Base-by-base conservation (phyloP, 2,888 invertebrate species). In the Trissolcus brochymenae region DNA sequence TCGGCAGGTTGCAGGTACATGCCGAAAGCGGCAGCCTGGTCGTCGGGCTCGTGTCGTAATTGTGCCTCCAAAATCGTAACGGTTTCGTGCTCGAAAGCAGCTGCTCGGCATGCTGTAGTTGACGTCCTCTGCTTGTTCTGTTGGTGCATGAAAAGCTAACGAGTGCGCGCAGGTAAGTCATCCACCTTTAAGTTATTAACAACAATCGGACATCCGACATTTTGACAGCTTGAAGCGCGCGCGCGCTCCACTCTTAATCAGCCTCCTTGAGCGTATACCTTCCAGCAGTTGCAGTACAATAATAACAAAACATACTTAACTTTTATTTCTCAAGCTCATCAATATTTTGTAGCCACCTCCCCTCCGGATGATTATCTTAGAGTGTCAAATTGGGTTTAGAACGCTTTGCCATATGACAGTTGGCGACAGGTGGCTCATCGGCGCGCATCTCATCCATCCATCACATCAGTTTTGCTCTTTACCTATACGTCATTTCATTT, bases 1-100 rank as follows among this genome's bases (percentile, higher is more conserved):
- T 76, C 60, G 68, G 50, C 78, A 78, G 68, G 72, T 68, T 70
- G 53, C 78, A 73, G 67, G 71, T 64, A 76, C 65, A 65, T 68
- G 71, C 61, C 66, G 56, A 66, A 56, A 53, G 53, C 59, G 43
- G 74, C 60, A 56, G 65, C 54, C 62, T 62, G 55, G 55, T 57
- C 64, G 71, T 72, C 59, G 75, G 17, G 61, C 76, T 71, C 76
- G 66, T 66, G 71, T 76, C 76, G 50, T 49, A 68, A 65, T 65
- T 61, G 19, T 21, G 25, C 43, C 46, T 14, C 35, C 1, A 35
- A 35, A 56, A 46, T 21, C 19, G 46, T 25, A 4, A 25, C 40
- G 14, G 35, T 29, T 50, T 7, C n/a, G 40, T 17, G 29, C 0
- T 55, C 17, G 25, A 7, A 25, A 25, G 25, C 25, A 25, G 6